Base-by-base conservation (phyloP, 2,797 vertebrate species). In the Ispidina lecontei region DNA sequence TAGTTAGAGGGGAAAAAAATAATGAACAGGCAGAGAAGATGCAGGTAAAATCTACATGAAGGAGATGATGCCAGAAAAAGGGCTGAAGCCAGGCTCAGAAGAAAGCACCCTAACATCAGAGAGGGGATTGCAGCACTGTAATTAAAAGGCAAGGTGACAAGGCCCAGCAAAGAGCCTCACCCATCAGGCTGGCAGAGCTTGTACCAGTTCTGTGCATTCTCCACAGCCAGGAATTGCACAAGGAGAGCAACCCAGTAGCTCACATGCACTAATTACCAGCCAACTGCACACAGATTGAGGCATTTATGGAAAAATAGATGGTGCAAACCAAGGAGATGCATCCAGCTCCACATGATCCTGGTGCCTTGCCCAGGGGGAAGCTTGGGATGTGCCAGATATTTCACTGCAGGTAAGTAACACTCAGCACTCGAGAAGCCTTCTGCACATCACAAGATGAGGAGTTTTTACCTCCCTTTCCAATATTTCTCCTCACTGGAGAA, bases 141-240 rank as follows among this genome's bases (percentile, higher is more conserved):
- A 93, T 95, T 95, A 95, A 82, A 83, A 60, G 16, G 19, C 0
- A 2, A 22, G 54, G 74, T 70, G 67, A 64, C 75, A 60, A 68
- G 64, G 39, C 56, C 55, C 23, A 65, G 75, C 54, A 76, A 62
- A 29, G 2, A 1, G 83, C 91, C 92, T 94, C 95, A 10, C 94
- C 94, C 91, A 81, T 9, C 12, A 28, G 60, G 74, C 64, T 91
- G 89, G 73, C 95, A 93, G 80, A 64, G 77, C 59, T 56, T n/a
- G 25, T 82, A 49, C 43, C 85, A 60, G 67, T 14, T 75, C 85
- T 75, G 21, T 33, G 26, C 60, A 9, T 54, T 63, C 56, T 31
- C 52, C 85, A 84, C 43, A 63, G 87, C 59, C 37, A 7, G 31
- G 9, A 13, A 28, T 79, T 94, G 91, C 59, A 51, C 83, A 93